phyloP scores from a whole-genome alignment of 1,140 invertebrate genomes.

The Rhopalosiphum maidis region DNA sequence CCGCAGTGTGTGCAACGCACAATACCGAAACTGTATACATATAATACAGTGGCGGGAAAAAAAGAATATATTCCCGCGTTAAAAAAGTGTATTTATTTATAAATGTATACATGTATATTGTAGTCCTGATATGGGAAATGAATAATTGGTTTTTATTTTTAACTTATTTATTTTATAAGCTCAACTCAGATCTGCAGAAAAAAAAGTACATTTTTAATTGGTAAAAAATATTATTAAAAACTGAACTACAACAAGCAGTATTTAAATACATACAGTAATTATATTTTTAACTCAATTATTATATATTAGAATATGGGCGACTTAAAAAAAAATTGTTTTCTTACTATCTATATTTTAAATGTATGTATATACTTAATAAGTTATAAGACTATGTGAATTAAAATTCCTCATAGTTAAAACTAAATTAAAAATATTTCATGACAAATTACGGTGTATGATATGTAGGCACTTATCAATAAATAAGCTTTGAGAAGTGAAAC shows the following conservation, averaged over 20 bases:
- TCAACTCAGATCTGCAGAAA: not conserved
- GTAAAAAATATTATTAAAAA: not conserved
- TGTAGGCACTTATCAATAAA: not conserved
- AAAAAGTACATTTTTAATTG: not conserved
- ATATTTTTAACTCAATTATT: not conserved
- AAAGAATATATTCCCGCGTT: not conserved
- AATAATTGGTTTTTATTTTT: not conserved
- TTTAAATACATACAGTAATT: too few species aligned
- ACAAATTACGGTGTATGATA: not conserved
- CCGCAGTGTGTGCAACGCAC: not conserved
- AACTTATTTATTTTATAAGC: not conserved
- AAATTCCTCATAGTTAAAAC: not conserved
- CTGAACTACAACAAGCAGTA: not conserved
- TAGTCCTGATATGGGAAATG: not conserved
- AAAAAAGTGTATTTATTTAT: not conserved
- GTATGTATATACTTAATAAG: not conserved
- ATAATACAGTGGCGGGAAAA: not conserved
- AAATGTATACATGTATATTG: not conserved
- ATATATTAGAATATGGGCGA: not conserved
- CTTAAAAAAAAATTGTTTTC: not conserved
- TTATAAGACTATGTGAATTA: not conserved
- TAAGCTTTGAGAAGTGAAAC: not conserved
- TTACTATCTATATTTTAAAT: too few species aligned
- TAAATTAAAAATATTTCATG: not conserved
- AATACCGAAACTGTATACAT: not conserved